Percentiles rank a stretch among this genome's conserved stretches.
Evolutionary conservation across 1,140 invertebrate genomes (phyloP).

Genomic region (Macrocentrus cingulum): DNA sequence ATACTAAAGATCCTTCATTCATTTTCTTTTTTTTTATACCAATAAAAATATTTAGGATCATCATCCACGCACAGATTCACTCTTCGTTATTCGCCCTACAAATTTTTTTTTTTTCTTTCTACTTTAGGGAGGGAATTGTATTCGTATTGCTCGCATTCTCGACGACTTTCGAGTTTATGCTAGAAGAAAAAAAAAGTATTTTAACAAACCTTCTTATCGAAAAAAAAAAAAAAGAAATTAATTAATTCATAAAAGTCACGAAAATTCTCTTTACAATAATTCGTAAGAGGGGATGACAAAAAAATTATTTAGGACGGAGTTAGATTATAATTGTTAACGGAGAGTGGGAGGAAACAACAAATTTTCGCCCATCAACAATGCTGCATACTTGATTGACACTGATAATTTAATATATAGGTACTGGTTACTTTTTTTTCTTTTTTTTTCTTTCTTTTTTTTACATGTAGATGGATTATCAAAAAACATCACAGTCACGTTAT

Average conservation of each 20-base stretch:
- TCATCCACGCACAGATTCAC: conserved; percentile 27
- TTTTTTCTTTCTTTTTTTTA: conserved; percentile 11
- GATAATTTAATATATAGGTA: conserved; percentile 1
- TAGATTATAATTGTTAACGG: not conserved
- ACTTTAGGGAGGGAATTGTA: conserved; percentile 28
- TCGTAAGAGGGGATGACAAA: conserved; percentile 14
- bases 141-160: too few species aligned
- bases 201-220: too few species aligned
- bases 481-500: conserved; percentile 49
- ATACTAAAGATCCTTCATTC: conserved; percentile 14
- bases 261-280: conserved; percentile 5
- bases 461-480: conserved; percentile 41
- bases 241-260: conserved; percentile 7
- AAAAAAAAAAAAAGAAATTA: too few species aligned
- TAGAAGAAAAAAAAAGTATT: too few species aligned
- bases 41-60: conserved; percentile 55
- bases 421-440: not conserved
- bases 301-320: conserved; percentile 17
- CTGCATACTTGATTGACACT: conserved; percentile 1
- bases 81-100: conserved; percentile 10
- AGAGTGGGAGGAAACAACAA: not conserved
- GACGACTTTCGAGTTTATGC: too few species aligned
- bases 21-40: conserved; percentile 25
- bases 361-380: not conserved
- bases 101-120: too few species aligned